phyloP scores from a whole-genome alignment of 2,888 invertebrate species.

The Trichogramma evanescens region DNA sequence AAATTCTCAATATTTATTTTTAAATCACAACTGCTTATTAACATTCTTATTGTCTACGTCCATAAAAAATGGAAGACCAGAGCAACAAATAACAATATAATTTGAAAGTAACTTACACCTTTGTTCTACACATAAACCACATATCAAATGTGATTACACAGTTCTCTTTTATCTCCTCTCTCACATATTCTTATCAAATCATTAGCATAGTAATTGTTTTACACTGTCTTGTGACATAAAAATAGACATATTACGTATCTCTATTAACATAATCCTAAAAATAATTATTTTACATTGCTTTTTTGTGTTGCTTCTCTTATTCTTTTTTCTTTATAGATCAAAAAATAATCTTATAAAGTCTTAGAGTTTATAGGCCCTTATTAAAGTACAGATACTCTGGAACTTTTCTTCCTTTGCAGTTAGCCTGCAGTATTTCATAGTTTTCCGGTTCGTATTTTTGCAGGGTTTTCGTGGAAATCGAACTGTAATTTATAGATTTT shows the following conservation, averaged over 20 bases:
- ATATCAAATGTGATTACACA: too few species aligned
- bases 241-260: constrained; percentile 14
- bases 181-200: too few species aligned
- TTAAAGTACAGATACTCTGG: constrained; percentile 78
- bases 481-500: constrained; percentile 49
- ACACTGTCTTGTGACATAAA: constrained; percentile 6
- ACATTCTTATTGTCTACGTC: not conserved
- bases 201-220: too few species aligned
- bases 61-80: constrained; percentile 16
- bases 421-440: constrained; percentile 62
- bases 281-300: too few species aligned
- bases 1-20: constrained; percentile 1
- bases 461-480: constrained; percentile 64
- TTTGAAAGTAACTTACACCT: not conserved
- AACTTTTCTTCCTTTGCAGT: constrained; percentile 56
- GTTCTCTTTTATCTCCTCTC: too few species aligned
- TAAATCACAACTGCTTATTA: constrained; percentile 1
- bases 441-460: constrained; percentile 67
- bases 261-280: constrained; percentile 15
- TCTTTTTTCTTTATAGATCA: constrained; percentile 14
- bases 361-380: constrained; percentile 67
- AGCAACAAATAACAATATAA: constrained; percentile 5
- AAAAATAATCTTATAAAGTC: constrained; percentile 4
- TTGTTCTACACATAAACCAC: not conserved
- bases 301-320: not conserved